Base-by-base conservation (phyloP, 1,140 invertebrate genomes). In the Metopolophium dirhodum region DNA sequence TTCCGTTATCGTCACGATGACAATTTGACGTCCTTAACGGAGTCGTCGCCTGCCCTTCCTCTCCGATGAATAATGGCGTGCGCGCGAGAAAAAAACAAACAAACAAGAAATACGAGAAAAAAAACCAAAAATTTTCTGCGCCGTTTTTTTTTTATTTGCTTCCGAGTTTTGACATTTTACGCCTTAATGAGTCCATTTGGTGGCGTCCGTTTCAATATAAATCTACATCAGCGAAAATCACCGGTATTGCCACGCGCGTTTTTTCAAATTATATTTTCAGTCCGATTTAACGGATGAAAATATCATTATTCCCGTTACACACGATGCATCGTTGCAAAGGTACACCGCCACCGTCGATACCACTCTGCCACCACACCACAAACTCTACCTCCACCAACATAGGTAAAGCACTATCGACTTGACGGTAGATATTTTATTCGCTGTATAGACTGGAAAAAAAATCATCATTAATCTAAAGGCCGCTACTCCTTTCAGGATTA, bases 381-480 rank as follows among this genome's bases (percentile, higher is more conserved):
- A 68, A 68, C 9, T 11, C 61, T 68, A 30, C 30, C 11, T n/a
- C 30, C 8, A 9, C 54, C 23, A 18, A 4, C 14, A 2, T 68
- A n/a, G 61, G 23, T 77, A n/a, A 30, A 77, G 68, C 41, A 37
- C 68, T n/a, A n/a, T 89, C 47, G n/a, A 54, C 86, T 49, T 3
- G 11, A n/a, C 4, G 26, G 30, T 47, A 87, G 85, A 87, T 41
- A 51, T 51, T 54, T 45, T 47, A 87, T 51, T 77, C n/a, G n/a
- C 45, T n/a, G n/a, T 23, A 23, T 22, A 23, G 47, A 51, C 47
- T 89, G n/a, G 22, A 54, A 88, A 88, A 77, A 82, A 90, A 51
- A 91, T 51, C 57, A 26, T 49, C 90, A 91, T 91, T 91, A 91
- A 91, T 91, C 90, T 77, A 45, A 91, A 91, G 45, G 90, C 30